phyloP scores from a whole-genome alignment of 2,888 invertebrate genomes.

The Endotricha flammealis region DNA sequence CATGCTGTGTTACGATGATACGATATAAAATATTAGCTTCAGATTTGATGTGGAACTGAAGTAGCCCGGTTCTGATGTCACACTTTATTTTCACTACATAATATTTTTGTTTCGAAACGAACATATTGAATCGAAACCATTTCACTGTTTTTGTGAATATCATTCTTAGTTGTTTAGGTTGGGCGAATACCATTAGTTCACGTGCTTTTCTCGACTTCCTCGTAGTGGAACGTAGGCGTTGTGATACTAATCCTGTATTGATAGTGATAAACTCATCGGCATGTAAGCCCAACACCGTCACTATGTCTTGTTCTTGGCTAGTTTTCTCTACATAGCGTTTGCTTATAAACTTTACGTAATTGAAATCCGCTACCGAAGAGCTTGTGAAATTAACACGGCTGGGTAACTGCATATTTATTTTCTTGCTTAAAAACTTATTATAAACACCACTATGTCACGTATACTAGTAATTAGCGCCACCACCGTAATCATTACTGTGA shows the following conservation, averaged over 20 bases:
- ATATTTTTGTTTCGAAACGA: slow-evolving; percentile 31
- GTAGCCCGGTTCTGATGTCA: slow-evolving; percentile 42
- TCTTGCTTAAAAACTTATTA: too few relatives aligned
- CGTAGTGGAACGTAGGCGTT: slow-evolving; percentile 23
- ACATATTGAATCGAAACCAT: slow-evolving; percentile 39
- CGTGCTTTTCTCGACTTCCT: slow-evolving; percentile 25
- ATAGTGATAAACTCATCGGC: slow-evolving; percentile 42
- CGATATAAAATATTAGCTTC: slow-evolving; percentile 10
- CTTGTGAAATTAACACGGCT: slow-evolving; percentile 61
- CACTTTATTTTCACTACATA: slow-evolving; percentile 35
- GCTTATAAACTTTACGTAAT: slow-evolving; percentile 59
- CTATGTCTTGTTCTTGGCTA: slow-evolving; percentile 58
- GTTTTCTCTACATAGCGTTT: slow-evolving; percentile 48
- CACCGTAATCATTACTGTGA: slow-evolving; percentile 30
- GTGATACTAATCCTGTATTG: slow-evolving; percentile 26
- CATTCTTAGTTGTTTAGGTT: slow-evolving; percentile 32
- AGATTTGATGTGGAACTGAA: slow-evolving; percentile 18
- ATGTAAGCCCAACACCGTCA: slow-evolving; percentile 58
- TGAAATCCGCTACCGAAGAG: slow-evolving; percentile 57
- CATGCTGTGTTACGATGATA: slow-evolving; percentile 8
- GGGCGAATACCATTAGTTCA: slow-evolving; percentile 34
- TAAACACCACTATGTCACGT: slow-evolving; percentile 28
- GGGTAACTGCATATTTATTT: slow-evolving; percentile 53
- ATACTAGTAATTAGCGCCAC: slow-evolving; percentile 20
- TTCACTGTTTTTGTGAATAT: slow-evolving; percentile 27